Base-by-base conservation (phyloP, 2,113 vertebrate genomes). In the Glaucomys volans region DNA sequence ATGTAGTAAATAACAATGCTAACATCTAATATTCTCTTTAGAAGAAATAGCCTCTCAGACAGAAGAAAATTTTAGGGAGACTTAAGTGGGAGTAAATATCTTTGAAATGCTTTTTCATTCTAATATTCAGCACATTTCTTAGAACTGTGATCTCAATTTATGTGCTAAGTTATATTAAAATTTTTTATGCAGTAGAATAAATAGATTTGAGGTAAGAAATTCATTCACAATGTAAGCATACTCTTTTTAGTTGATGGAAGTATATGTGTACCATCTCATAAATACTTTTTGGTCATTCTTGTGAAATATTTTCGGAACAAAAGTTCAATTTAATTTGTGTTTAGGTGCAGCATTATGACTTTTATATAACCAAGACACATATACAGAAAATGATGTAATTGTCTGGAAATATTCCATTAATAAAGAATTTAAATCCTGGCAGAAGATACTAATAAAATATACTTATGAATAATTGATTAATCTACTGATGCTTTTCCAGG, bases 331-430 rank as follows among this genome's bases (percentile, higher is more conserved):
- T 40, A 90, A n/a, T 95, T 95, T 74, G 10, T 4, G 66, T 74
- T 93, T 67, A 86, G 10, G 66, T 47, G 64, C 26, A 82, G 16
- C 12, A 82, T 90, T 96, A 94, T 90, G 22, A 72, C 35, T 69
- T 94, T 85, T 72, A 71, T 13, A 40, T 64, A 94, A 77, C 13
- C 75, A 95, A 72, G 57, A 17, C 3, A 47, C 5, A 8, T 77
- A 93, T 44, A 71, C 20, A 79, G 18, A 85, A 32, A 79, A 75
- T 96, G 84, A 92, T 81, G 44, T 86, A 82, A 91, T 52, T 87
- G 30, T 95, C 91, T 95, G 66, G 28, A 95, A 95, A 47, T 79
- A 50, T 81, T 90, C 52, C 24, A 44, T 94, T 94, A 82, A 42
- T 77, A 83, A 96, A 64, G 11, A 47, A 91, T 75, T 77, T 72